Evolutionary conservation across 2,113 vertebrate species (phyloP).

Genomic region (Brienomyrus longianalis): DNA sequence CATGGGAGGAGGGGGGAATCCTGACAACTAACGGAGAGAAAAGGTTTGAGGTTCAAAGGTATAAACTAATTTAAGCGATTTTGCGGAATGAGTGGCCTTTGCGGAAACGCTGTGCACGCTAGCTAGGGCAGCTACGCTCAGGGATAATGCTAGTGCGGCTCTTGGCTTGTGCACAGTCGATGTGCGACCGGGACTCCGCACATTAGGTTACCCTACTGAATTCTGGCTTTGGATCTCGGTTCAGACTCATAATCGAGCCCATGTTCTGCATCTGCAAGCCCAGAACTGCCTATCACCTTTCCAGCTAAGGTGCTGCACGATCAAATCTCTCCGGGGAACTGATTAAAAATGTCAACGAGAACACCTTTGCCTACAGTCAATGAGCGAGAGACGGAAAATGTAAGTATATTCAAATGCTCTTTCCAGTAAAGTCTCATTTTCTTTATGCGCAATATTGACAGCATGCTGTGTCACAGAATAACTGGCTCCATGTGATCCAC

Average conservation of each 20-base stretch:
- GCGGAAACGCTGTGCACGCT: not conserved
- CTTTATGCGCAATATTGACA: not conserved
- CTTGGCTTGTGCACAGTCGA: not conserved
- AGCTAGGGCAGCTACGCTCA: conserved; percentile 6
- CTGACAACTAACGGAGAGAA: not conserved
- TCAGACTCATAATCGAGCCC: conserved; percentile 23
- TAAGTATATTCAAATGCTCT: conserved; percentile 48
- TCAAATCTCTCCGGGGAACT: conserved; percentile 24
- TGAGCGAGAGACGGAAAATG: conserved; percentile 75
- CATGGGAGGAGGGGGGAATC: not conserved
- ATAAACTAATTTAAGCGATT: conserved; percentile 19
- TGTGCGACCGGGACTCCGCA: not conserved
- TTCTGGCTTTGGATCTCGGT: conserved; percentile 17
- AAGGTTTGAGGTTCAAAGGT: not conserved
- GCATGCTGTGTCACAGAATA: not conserved
- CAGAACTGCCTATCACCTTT: conserved; percentile 26
- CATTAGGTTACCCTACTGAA: conserved; percentile 25
- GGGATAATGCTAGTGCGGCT: not conserved
- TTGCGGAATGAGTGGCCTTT: conserved; percentile 11
- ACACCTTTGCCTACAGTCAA: conserved; percentile 78
- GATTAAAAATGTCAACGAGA: conserved; percentile 70
- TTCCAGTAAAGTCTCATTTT: not conserved
- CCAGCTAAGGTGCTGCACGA: conserved; percentile 27
- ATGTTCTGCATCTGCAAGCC: conserved; percentile 33
- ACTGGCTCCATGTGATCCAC: not conserved